These are phyloP conservation scores for Noctilio leporinus DNA, from an alignment of 2,113 vertebrate genomes.

Conservation along the genomic window DNA sequence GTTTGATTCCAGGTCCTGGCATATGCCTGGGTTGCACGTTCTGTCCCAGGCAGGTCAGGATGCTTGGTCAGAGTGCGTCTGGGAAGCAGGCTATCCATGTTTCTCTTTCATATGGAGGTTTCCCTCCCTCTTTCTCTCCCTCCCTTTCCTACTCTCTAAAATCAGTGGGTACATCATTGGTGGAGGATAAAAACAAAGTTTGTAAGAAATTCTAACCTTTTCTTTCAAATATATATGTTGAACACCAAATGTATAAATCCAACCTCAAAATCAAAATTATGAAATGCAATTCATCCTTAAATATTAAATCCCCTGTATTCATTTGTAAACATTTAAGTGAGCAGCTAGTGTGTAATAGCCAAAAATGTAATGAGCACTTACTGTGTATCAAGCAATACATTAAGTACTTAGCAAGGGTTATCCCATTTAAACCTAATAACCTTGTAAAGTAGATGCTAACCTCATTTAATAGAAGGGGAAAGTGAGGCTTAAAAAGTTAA, in stretches of 20 bases:
- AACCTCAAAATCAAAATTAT: conserved; percentile 33
- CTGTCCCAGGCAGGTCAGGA: too few species aligned
- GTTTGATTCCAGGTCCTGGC: too few species aligned
- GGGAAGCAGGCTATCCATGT: too few species aligned
- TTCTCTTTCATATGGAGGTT: too few species aligned
- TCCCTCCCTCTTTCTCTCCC: too few species aligned
- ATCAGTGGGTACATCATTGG: too few species aligned
- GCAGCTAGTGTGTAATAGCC: neutral
- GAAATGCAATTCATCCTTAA: conserved; percentile 24
- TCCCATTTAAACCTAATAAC: conserved; percentile 25
- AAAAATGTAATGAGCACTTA: neutral
- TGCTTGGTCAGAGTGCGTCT: too few species aligned
- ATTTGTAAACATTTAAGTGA: conserved; percentile 34
- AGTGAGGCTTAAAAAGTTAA: neutral
- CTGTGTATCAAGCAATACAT: neutral
- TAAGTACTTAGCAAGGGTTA: conserved; percentile 16
- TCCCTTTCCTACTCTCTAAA: too few species aligned
- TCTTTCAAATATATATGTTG: neutral
- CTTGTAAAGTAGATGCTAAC: neutral
- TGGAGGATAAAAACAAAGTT: neutral
- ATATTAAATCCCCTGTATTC: neutral
- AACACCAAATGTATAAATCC: neutral
- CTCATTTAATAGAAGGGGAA: neutral
- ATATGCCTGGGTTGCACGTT: too few species aligned
- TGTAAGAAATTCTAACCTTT: conserved; percentile 20